Evolutionary conservation across 2,797 vertebrate species (phyloP).

Genomic region (Danio aesculapii): DNA sequence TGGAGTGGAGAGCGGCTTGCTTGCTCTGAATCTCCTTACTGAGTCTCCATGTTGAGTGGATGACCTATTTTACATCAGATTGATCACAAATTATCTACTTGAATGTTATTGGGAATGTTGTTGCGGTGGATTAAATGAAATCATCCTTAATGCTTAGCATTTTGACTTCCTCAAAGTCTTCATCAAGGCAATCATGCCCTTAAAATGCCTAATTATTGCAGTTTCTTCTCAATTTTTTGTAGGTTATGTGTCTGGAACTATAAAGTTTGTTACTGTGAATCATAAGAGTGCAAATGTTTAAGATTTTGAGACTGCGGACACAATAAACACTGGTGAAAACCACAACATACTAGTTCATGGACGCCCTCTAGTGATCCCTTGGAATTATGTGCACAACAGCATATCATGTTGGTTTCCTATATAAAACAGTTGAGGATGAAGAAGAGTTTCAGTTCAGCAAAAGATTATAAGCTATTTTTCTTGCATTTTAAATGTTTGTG

Average conservation of each 20-base stretch:
- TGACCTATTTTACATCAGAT: conserved; percentile 34
- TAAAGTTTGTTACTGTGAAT: conserved; percentile 10
- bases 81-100: neutral
- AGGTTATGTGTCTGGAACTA: neutral
- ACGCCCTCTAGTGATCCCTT: conserved; percentile 73
- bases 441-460: neutral
- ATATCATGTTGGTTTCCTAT: neutral
- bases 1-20: conserved; percentile 25
- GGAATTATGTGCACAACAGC: neutral
- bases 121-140: neutral
- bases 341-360: conserved; percentile 56
- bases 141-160: neutral
- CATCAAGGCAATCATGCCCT: neutral
- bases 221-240: neutral
- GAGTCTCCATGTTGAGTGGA: conserved; percentile 16
- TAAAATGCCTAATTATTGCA: neutral
- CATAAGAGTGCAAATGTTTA: neutral
- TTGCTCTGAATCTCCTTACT: conserved; percentile 26
- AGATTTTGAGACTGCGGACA: neutral
- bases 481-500: neutral
- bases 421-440: neutral
- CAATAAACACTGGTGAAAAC: neutral
- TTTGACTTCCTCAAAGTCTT: neutral
- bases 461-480: neutral
- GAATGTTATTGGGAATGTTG: neutral